A percentile compares a stretch with the other conserved stretches of the same genome.
These are phyloP conservation scores for Papilio demoleus DNA, from an alignment of 2,888 invertebrate genomes.

Conservation along the genomic window DNA sequence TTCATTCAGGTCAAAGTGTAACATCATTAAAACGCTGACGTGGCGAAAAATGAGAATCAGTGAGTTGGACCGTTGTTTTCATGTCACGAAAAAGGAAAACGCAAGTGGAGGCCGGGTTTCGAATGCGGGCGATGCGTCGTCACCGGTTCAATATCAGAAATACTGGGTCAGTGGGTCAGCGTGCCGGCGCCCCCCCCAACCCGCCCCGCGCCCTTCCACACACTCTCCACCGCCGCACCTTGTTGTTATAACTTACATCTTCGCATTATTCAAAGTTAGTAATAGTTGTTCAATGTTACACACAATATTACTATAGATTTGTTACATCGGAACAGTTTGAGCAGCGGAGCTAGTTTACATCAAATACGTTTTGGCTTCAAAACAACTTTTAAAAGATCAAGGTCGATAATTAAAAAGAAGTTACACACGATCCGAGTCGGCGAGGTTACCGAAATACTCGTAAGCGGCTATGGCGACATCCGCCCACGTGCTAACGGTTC, in stretches of 20 bases:
- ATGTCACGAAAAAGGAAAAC: slow-evolving; percentile 62
- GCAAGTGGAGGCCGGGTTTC: slow-evolving; percentile 77
- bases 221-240: slow-evolving; percentile 50
- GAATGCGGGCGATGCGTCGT: slow-evolving; percentile 74
- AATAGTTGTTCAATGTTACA: slow-evolving; percentile 40
- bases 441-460: slow-evolving; percentile 32
- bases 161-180: slow-evolving; percentile 82
- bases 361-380: slow-evolving; percentile 8
- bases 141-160: slow-evolving; percentile 81
- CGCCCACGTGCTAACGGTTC: slow-evolving; percentile 74
- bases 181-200: slow-evolving; percentile 60
- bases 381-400: slow-evolving; percentile 31
- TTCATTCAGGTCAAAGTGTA: not conserved
- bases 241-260: slow-evolving; percentile 63
- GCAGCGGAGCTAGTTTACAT: not conserved
- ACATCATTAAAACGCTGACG: slow-evolving; percentile 1
- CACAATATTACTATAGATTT: not conserved
- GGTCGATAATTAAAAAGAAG: slow-evolving; percentile 35
- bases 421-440: slow-evolving; percentile 21
- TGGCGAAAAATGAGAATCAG: slow-evolving; percentile 14
- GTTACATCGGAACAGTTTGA: slow-evolving; percentile 38
- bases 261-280: slow-evolving; percentile 58
- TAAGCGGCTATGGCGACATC: slow-evolving; percentile 53
- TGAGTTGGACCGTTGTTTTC: slow-evolving; percentile 38
- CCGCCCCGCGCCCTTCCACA: slow-evolving; percentile 50